phyloP scores from a whole-genome alignment of 1,140 invertebrate species.

The Panagrolaimus sp. region DNA sequence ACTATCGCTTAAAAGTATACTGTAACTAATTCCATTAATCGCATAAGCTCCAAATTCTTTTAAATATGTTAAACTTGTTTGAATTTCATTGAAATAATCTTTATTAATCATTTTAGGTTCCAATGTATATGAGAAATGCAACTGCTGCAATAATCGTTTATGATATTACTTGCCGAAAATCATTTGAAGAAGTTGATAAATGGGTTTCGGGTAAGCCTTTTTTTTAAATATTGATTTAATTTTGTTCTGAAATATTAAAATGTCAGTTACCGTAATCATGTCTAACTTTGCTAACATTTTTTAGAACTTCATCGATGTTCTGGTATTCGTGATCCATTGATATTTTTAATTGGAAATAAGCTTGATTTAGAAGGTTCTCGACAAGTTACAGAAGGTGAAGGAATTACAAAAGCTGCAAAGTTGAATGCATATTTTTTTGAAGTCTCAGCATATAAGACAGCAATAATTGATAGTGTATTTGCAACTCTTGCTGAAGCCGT shows the following conservation, averaged over 20 bases:
- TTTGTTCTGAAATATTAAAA: not conserved
- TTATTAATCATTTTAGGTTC: no score
- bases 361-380: conserved; percentile 15
- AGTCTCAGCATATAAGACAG: conserved; percentile 11
- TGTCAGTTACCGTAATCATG: not conserved
- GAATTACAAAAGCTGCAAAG: conserved; percentile 20
- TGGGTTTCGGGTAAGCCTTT: conserved; percentile 24
- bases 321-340: conserved; percentile 18
- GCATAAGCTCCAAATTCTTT: no score
- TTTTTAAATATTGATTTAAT: not conserved
- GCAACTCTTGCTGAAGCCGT: not conserved
- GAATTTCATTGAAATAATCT: no score
- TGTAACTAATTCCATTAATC: no score
- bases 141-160: conserved; percentile 98
- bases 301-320: conserved; percentile 26
- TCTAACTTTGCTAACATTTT: no score
- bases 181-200: conserved; percentile 30
- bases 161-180: conserved; percentile 80
- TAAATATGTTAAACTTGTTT: no score
- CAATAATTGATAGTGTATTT: conserved; percentile 11
- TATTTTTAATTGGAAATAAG: conserved; percentile 30
- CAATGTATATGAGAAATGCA: conserved; percentile 80
- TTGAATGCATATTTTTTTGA: conserved; percentile 26
- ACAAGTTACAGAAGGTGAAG: conserved; percentile 25
- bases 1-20: no score